Conservation (phyloP, 1,140 invertebrate genomes). For the Aphidius ervi region DNA sequence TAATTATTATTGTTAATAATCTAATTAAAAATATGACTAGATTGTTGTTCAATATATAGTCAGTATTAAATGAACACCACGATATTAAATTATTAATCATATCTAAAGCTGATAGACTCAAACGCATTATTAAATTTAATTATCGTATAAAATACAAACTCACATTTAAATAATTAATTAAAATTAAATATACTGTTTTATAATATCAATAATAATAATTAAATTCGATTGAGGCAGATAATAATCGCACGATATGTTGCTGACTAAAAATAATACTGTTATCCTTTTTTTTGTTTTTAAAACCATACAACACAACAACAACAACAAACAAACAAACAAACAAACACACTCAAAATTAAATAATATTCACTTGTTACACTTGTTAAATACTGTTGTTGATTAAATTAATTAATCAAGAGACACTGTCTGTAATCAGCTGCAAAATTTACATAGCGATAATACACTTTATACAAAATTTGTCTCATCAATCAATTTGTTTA, state of each 20-base stretch:
- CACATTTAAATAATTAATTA: neutral
- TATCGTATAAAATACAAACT: neutral
- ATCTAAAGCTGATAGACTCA: neutral
- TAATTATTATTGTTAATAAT: no score
- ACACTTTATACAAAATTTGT: constrained; percentile 34
- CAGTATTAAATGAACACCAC: no score
- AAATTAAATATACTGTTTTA: neutral
- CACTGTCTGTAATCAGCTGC: constrained; percentile 25
- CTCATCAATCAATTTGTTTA: neutral
- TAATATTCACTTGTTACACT: neutral
- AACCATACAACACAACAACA: neutral
- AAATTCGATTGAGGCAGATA: no score
- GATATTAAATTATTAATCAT: no score
- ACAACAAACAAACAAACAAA: neutral
- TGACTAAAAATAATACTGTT: constrained; percentile 6
- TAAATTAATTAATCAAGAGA: no score
- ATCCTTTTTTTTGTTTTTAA: neutral
- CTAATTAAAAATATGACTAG: no score
- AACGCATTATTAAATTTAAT: neutral
- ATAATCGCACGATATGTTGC: constrained; percentile 16
- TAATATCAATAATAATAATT: no score
- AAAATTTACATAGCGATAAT: constrained; percentile 38
- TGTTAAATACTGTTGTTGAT: neutral
- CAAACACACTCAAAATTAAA: neutral
- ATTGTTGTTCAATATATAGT: no score